Evolutionary conservation across 2,888 invertebrate genomes (phyloP), one percentile per base, ranked within the genome.

Genomic region (Drosophila monieri): DNA sequence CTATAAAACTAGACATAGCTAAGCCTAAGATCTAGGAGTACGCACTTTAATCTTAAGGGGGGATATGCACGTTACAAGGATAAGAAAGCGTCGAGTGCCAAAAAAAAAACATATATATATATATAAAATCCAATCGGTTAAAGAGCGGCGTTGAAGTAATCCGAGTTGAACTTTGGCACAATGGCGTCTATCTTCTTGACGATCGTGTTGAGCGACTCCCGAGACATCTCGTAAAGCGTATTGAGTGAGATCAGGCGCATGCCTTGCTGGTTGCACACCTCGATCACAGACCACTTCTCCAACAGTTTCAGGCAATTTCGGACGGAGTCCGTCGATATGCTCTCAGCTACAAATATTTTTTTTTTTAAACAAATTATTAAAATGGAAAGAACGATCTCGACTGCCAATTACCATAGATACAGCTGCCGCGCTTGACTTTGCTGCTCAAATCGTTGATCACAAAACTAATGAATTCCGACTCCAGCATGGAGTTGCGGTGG

Each of bases 271-370:
- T 88, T 90, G 73, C 93, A 89, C 81, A 93, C 89, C 32, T 97
- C 95, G 32, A 98, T 88, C 10, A 97, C 94, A 74, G 95, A 95
- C 95, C 96, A 96, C 80, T 95, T 95, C 74, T 96, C 95, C 39
- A 96, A 94, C 1, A 97, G 91, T 76, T 96, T 95, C 27, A 97
- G 91, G 55, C 97, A 96, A 91, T 97, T 97, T 88, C 95, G 95
- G 53, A 98, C 94, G 0, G 96, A 95, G 90, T 98, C 97, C 8
- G 96, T 94, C 6, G 97, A 96, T 52, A 97, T 94, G 86, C 97
- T 96, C 92, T 98, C 98, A 76, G 95, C 98, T 98, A 92, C 3
- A 92, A 91, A 27, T 3, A 1, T 35, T 2, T 1, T 6, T 2
- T 0, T 35, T 5, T 1, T 6, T 2, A 35, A 18, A 18, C 2